Percentiles rank a stretch among this genome's conserved stretches.
phyloP scores from a whole-genome alignment of 2,113 vertebrate genomes.

The Heterotilapia buettikoferi region DNA sequence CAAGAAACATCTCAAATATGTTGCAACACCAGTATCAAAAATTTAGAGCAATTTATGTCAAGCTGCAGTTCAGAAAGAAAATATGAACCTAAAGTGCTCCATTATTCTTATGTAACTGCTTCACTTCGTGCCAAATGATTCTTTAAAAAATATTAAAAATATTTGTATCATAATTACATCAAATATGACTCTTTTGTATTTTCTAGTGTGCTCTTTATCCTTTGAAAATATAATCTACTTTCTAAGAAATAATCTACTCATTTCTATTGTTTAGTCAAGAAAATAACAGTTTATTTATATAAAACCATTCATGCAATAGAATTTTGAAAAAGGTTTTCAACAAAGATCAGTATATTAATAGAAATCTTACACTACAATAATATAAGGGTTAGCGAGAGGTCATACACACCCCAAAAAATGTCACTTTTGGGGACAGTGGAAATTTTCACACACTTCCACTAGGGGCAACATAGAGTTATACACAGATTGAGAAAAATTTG shows the following conservation, averaged over 20 bases:
- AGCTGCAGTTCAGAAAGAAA: background rate
- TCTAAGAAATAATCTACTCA: background rate
- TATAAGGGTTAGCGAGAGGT: background rate
- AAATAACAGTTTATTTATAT: background rate
- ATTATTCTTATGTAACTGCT: background rate
- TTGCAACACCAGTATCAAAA: background rate
- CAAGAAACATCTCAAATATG: background rate
- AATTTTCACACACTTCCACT: background rate
- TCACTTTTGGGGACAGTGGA: background rate
- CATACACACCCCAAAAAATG: background rate
- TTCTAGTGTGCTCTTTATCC: background rate
- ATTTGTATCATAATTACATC: background rate
- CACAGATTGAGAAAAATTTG: background rate
- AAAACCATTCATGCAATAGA: background rate
- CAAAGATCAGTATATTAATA: background rate
- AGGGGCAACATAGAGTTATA: background rate
- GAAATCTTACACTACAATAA: background rate
- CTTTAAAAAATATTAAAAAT: background rate
- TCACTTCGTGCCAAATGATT: background rate
- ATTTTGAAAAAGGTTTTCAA: background rate
- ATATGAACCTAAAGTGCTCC: background rate
- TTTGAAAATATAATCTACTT: background rate
- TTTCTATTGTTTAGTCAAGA: background rate
- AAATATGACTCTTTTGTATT: background rate
- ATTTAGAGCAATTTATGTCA: background rate